Evolutionary conservation across 2,797 vertebrate species (phyloP).

Genomic region (Thunnus albacares): DNA sequence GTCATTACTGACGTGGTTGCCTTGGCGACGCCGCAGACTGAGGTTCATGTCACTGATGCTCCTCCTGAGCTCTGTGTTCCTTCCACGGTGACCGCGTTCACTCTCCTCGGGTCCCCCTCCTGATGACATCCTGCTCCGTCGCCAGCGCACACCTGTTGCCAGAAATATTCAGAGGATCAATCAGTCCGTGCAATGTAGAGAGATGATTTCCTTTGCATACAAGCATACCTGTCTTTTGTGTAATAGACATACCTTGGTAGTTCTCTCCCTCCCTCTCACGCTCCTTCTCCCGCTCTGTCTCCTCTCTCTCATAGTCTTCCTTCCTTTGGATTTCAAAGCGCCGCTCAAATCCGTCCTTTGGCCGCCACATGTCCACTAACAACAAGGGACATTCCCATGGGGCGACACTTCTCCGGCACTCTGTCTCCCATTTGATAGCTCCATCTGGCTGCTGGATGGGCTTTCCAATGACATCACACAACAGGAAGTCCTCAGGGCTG

Average conservation of each 20-base stretch:
- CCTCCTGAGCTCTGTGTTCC: constrained; percentile 90
- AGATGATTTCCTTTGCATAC: neutral
- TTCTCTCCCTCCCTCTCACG: constrained; percentile 87
- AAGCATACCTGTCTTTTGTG: constrained; percentile 10
- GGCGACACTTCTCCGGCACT: constrained; percentile 92
- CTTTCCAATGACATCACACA: constrained; percentile 92
- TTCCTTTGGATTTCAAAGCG: constrained; percentile 93
- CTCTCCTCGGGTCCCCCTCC: constrained; percentile 86
- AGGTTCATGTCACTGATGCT: constrained; percentile 96
- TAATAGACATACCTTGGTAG: constrained; percentile 69
- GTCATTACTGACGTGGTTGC: constrained; percentile 82
- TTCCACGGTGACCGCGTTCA: constrained; percentile 88
- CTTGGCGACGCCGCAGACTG: constrained; percentile 89
- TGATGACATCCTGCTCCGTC: constrained; percentile 89
- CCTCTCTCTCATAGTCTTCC: constrained; percentile 88
- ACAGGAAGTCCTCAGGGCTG: constrained; percentile 89
- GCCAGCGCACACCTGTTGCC: constrained; percentile 80
- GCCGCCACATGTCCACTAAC: constrained; percentile 95
- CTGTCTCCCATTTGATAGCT: constrained; percentile 90
- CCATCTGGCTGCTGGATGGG: constrained; percentile 87
- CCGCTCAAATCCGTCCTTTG: constrained; percentile 91
- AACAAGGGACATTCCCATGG: constrained; percentile 92
- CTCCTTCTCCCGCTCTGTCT: constrained; percentile 86
- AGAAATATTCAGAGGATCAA: constrained; percentile 28
- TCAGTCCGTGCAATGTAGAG: neutral